A percentile compares a stretch with the other conserved stretches of the same genome.
Evolutionary conservation across 2,797 vertebrate genomes (phyloP).

Genomic region (Orestias chungarensis): DNA sequence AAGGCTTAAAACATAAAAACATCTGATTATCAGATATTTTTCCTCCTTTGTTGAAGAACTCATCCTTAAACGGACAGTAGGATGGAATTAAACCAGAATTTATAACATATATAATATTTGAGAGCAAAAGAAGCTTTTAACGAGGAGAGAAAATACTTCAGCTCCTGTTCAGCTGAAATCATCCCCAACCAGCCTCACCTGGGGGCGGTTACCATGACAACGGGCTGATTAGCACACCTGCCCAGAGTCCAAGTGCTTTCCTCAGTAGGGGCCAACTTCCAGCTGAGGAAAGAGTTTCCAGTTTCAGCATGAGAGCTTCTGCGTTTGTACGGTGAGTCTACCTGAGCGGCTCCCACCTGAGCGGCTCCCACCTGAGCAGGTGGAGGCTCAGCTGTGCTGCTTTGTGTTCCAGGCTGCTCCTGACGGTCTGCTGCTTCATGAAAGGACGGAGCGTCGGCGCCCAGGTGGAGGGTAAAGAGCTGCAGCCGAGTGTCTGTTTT

Average conservation of each 20-base stretch:
- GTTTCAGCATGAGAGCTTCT: constrained; percentile 46
- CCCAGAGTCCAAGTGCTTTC: not conserved
- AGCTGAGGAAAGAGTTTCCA: not conserved
- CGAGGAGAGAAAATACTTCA: too few relatives aligned
- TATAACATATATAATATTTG: too few relatives aligned
- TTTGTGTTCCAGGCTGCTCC: constrained; percentile 32
- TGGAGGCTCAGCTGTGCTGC: not conserved
- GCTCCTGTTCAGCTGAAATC: constrained; percentile 25
- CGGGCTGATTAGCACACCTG: constrained; percentile 51
- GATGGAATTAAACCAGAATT: too few relatives aligned
- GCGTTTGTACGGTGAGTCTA: constrained; percentile 49
- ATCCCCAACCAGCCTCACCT: constrained; percentile 45
- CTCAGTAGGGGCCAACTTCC: not conserved
- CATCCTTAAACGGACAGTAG: too few relatives aligned
- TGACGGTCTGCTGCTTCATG: constrained; percentile 7
- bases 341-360: not conserved
- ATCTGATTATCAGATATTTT: too few relatives aligned
- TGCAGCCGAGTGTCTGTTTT: too few relatives aligned
- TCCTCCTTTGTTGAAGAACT: too few relatives aligned
- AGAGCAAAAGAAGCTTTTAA: too few relatives aligned
- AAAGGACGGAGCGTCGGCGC: not conserved
- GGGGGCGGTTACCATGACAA: constrained; percentile 24
- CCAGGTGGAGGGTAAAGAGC: constrained; percentile 45
- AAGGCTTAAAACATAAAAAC: too few relatives aligned
- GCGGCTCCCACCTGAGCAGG: not conserved